Evolutionary conservation across 2,888 invertebrate species (phyloP), one percentile per base, ranked within the genome.

Genomic region (Dinocampus coccinellae): DNA sequence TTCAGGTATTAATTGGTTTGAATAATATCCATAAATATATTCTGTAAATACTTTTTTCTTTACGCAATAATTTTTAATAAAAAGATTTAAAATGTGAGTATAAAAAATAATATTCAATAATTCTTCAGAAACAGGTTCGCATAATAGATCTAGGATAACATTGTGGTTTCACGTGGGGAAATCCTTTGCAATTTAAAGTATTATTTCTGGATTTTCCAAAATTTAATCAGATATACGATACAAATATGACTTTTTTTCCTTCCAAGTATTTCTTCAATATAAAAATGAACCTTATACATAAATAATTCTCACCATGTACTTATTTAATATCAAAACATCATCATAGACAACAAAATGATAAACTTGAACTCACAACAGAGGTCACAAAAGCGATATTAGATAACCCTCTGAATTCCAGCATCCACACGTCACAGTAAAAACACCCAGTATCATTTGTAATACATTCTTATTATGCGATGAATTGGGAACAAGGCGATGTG

Each of bases 291-390:
- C 7, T 4, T 29, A 29, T 16, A 16, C 16, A 47, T 47, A 6
- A 16, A 58, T n/a, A 58, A 10, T 2, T 29, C 29, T 33, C 13
- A 20, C 10, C 33, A 58, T 58, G 58, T 7, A 34, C 58, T 58
- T 34, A 58, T 58, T 58, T 34, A 16, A 16, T 58, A 34, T 58
- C 55, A 26, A 55, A 42, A 42, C 20, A 64, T 64, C 29, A 64
- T 29, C 16, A 64, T 47, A 42, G 33, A 64, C 39, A 20, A 42
- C 52, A 64, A 47, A 64, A 33, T 29, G 47, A 52, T 64, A 64
- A 64, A 64, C 63, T 64, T 64, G 63, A 64, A 64, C 63, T 29
- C 34, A 26, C n/a, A 20, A 16, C 52, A 9, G n/a, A n/a, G 63
- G 63, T 64, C 63, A 64, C 22, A 52, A 16, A 64, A 52, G 26